These are phyloP conservation scores for Ladona fulva DNA, from an alignment of 1,140 invertebrate genomes.

Conservation along the genomic window DNA sequence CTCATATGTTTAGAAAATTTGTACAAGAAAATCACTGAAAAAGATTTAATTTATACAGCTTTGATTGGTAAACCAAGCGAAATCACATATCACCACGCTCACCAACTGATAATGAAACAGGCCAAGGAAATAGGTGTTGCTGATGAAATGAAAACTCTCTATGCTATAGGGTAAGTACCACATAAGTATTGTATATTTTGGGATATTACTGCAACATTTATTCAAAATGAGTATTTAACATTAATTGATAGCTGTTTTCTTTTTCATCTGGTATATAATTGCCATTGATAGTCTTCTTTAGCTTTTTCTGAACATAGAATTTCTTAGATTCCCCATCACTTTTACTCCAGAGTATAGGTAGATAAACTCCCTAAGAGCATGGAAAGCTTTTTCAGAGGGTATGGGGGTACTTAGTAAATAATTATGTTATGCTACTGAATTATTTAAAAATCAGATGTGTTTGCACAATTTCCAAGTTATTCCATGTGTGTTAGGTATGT, in stretches of 20 bases:
- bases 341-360: too few species aligned
- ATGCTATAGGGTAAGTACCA: slow-evolving; percentile 48
- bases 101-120: slow-evolving; percentile 44
- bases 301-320: not conserved
- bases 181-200: not conserved
- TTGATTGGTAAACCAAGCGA: slow-evolving; percentile 58
- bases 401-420: too few species aligned
- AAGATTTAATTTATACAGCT: slow-evolving; percentile 49
- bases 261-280: not conserved
- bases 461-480: too few species aligned
- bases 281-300: not conserved
- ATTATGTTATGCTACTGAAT: too few species aligned
- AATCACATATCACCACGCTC: slow-evolving; percentile 55
- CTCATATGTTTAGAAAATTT: slow-evolving; percentile 53
- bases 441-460: too few species aligned
- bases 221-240: too few species aligned
- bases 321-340: too few species aligned
- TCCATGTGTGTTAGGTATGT: too few species aligned
- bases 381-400: too few species aligned
- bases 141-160: slow-evolving; percentile 42
- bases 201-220: too few species aligned
- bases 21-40: slow-evolving; percentile 55
- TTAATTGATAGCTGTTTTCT: not conserved
- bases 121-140: slow-evolving; percentile 42
- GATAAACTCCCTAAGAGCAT: too few species aligned